These are phyloP conservation scores for Dipodomys ordii DNA, from an alignment of 2,113 vertebrate genomes.

Conservation along the genomic window DNA sequence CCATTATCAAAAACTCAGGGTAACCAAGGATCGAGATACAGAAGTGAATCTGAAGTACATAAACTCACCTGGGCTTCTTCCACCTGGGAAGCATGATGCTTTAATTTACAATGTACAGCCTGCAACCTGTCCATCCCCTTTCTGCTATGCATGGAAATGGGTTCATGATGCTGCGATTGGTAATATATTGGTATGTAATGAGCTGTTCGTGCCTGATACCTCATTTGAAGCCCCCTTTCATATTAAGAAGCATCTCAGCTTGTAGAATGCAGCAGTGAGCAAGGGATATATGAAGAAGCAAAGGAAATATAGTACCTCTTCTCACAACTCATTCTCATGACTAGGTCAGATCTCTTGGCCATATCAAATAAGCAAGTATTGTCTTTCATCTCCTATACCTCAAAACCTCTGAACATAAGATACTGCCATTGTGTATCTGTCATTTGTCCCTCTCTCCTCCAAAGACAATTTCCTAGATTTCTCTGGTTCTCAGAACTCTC, in stretches of 20 bases:
- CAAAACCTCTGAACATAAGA: accelerated
- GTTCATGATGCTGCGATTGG: accelerated
- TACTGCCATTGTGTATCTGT: accelerated
- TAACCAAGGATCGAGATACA: background rate
- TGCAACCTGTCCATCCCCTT: background rate
- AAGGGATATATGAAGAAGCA: background rate
- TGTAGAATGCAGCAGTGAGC: too few species aligned
- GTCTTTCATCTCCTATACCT: background rate
- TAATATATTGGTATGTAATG: accelerated
- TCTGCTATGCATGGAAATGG: background rate
- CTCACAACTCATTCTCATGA: accelerated
- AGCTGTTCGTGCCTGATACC: accelerated
- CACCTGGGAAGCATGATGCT: background rate
- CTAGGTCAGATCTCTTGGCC: background rate
- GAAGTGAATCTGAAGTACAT: background rate
- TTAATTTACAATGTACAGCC: background rate
- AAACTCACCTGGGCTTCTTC: background rate
- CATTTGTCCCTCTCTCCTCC: background rate
- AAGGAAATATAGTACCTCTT: accelerated
- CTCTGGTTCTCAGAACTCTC: background rate
- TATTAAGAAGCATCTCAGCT: background rate
- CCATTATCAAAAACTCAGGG: background rate
- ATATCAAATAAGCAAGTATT: background rate
- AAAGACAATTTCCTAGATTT: background rate
- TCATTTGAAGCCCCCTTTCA: background rate